These are phyloP conservation scores for Pseudomyrmex cubaensis DNA, from an alignment of 1,140 invertebrate genomes.

Conservation along the genomic window DNA sequence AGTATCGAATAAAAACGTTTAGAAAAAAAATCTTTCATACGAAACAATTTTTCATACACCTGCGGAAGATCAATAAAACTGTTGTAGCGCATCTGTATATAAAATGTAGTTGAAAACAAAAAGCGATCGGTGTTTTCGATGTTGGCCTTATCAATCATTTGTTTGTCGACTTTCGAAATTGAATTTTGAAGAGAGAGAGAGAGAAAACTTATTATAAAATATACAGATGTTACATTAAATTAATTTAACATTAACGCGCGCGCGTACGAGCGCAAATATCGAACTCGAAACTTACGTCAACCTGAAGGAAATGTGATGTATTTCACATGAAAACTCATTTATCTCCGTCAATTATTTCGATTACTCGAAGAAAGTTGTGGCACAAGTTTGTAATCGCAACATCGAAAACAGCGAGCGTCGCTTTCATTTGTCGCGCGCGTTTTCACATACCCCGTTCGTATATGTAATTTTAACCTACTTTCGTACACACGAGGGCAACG, in stretches of 20 bases:
- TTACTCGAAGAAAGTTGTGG: too few species aligned
- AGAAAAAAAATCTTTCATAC: constrained; percentile 21
- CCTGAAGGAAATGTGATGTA: too few species aligned
- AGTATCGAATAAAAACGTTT: constrained; percentile 31
- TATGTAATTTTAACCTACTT: too few species aligned
- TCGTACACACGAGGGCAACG: too few species aligned
- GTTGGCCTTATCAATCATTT: constrained; percentile 3
- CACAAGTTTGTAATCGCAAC: too few species aligned
- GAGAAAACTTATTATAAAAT: too few species aligned
- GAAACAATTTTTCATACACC: constrained; percentile 13
- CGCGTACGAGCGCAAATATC: background rate
- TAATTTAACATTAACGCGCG: constrained; percentile 29
- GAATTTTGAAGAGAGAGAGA: constrained; percentile 8
- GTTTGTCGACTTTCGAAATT: constrained; percentile 8
- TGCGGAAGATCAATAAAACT: constrained; percentile 22
- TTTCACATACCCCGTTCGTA: too few species aligned
- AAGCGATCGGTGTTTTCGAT: constrained; percentile 31
- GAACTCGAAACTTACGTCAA: too few species aligned
- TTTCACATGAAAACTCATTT: too few species aligned
- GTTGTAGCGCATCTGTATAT: background rate
- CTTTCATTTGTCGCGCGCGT: too few species aligned
- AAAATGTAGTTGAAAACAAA: background rate
- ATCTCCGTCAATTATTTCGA: too few species aligned
- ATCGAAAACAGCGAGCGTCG: too few species aligned
- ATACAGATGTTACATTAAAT: constrained; percentile 47